Percentiles rank a stretch among this genome's conserved stretches.
These are phyloP conservation scores for Drosophila tanythrix DNA, from an alignment of 2,888 invertebrate genomes.

Conservation along the genomic window DNA sequence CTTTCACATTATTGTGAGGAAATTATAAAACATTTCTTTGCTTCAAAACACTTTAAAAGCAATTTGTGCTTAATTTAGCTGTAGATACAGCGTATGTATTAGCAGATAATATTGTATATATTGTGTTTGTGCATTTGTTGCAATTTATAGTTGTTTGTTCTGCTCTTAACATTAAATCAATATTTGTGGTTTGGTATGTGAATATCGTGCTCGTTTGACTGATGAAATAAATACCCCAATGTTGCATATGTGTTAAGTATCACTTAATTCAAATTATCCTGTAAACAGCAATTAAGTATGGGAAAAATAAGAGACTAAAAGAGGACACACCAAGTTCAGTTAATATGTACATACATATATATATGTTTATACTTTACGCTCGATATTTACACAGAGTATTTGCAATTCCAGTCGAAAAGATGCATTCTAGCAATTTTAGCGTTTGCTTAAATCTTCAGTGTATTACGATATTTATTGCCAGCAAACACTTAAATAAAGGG, in stretches of 20 bases:
- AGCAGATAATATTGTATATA: too few relatives aligned
- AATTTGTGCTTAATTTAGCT: not conserved
- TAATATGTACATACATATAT: too few relatives aligned
- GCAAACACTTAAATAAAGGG: not conserved
- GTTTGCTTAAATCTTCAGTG: not conserved
- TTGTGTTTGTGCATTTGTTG: not conserved
- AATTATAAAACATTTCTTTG: not conserved
- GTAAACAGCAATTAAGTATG: not conserved
- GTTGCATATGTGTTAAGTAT: conserved; percentile 21
- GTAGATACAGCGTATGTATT: conserved; percentile 9
- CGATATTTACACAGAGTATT: not conserved
- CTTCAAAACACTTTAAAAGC: not conserved
- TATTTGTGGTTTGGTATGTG: conserved; percentile 8
- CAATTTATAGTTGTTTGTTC: conserved; percentile 6
- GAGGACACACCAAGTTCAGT: not conserved
- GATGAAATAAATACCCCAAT: conserved; percentile 3
- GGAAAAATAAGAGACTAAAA: not conserved
- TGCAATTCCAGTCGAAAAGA: not conserved
- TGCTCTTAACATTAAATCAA: conserved; percentile 34
- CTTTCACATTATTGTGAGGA: too few relatives aligned
- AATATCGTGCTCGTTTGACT: not conserved
- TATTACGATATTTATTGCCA: conserved; percentile 1
- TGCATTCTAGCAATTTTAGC: not conserved
- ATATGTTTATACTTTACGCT: not conserved
- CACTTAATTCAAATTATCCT: conserved; percentile 17